phyloP scores from a whole-genome alignment of 1,140 invertebrate species.

The Drosophila yakuba region DNA sequence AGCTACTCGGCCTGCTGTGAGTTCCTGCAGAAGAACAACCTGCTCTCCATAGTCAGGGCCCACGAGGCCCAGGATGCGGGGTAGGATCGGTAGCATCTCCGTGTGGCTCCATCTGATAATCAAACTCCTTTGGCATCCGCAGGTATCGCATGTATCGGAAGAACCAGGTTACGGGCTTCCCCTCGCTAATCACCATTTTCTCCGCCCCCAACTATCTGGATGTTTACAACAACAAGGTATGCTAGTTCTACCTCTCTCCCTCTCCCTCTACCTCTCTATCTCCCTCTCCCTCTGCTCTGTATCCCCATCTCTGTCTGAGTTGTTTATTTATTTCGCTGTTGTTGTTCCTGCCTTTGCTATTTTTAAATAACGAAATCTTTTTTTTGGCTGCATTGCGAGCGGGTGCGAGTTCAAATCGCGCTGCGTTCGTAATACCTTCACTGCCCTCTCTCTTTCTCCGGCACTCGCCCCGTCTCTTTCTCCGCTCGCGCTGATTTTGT shows the following conservation, averaged over 20 bases:
- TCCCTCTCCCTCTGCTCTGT: too few species aligned
- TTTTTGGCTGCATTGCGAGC: conserved; percentile 58
- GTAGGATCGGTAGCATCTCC: conserved; percentile 81
- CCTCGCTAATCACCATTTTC: conserved; percentile 99
- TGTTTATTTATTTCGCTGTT: conserved; percentile 62
- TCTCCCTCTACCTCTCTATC: neutral
- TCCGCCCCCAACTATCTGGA: conserved; percentile 99
- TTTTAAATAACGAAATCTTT: conserved; percentile 69
- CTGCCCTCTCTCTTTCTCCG: conserved; percentile 28
- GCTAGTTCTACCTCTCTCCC: conserved; percentile 41
- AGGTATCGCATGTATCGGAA: conserved; percentile 99
- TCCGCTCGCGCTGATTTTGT: conserved; percentile 50
- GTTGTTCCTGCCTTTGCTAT: conserved; percentile 52
- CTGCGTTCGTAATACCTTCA: conserved; percentile 51
- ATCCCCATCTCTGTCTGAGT: conserved; percentile 21
- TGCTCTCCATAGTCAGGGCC: conserved; percentile 99
- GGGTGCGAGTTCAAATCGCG: conserved; percentile 40
- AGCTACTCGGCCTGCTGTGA: conserved; percentile 87
- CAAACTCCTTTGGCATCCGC: conserved; percentile 7
- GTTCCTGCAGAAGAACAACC: conserved; percentile 99
- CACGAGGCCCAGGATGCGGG: conserved; percentile 99
- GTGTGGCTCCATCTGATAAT: too few species aligned
- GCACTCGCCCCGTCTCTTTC: conserved; percentile 2
- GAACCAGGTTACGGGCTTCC: conserved; percentile 99
- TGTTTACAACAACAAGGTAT: conserved; percentile 99